Evolutionary conservation across 1,140 invertebrate species (phyloP).

Genomic region (Oreohelix idahoensis): DNA sequence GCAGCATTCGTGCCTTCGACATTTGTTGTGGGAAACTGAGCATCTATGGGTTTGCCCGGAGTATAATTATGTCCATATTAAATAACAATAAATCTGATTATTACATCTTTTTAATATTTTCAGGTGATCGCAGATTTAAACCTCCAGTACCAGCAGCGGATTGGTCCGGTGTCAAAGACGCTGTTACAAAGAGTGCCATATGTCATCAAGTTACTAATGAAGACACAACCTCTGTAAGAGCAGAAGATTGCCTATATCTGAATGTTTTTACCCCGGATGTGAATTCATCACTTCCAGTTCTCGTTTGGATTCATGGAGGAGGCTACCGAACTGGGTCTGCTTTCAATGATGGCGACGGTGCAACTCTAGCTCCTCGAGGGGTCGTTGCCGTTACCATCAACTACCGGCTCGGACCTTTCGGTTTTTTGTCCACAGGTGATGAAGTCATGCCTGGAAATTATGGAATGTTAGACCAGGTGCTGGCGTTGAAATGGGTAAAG

Average conservation of each 20-base stretch:
- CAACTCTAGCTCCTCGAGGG: neutral
- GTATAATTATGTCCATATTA: too few species aligned
- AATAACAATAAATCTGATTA: too few species aligned
- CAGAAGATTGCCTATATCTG: constrained; percentile 35
- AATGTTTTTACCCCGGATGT: constrained; percentile 31
- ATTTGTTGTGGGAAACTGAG: too few species aligned
- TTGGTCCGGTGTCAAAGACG: constrained; percentile 16
- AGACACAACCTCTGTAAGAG: neutral
- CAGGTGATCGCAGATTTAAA: constrained; percentile 17
- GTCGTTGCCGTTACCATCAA: constrained; percentile 28
- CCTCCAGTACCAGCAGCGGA: neutral
- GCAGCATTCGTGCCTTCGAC: too few species aligned
- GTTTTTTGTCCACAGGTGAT: constrained; percentile 38
- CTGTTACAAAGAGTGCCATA: neutral
- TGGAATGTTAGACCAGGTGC: constrained; percentile 33
- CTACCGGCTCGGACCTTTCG: constrained; percentile 33
- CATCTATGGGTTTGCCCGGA: too few species aligned
- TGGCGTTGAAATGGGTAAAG: constrained; percentile 41
- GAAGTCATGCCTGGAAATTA: constrained; percentile 39
- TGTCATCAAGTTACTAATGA: neutral
- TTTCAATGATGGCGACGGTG: constrained; percentile 76
- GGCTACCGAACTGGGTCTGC: constrained; percentile 62
- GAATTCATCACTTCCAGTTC: constrained; percentile 5
- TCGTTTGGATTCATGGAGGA: constrained; percentile 35
- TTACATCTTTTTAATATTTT: too few species aligned